Evolutionary conservation across 35 echinoderm and acorn worm species (phyloP).

Genomic region (Nesometra sesokonis): DNA sequence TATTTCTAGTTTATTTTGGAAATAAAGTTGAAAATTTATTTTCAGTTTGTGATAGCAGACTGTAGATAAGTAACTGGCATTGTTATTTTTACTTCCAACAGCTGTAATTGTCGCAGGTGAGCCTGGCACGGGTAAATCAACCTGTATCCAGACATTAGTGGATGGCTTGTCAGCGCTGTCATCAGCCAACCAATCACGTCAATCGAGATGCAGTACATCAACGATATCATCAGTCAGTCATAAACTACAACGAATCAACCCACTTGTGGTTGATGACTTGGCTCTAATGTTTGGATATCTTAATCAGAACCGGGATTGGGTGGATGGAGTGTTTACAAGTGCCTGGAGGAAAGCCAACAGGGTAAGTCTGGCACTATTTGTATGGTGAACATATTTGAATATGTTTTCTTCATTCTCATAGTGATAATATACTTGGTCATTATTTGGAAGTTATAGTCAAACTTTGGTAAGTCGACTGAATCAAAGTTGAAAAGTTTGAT

Average conservation of each 20-base stretch:
- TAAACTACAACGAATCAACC: slow-evolving; percentile 92
- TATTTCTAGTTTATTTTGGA: no score
- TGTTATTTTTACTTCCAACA: slow-evolving; percentile 21
- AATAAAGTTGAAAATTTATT: no score
- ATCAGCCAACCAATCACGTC: slow-evolving; percentile 52
- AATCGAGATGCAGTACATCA: slow-evolving; percentile 73
- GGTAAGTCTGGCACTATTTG: slow-evolving; percentile 25
- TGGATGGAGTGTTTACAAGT: slow-evolving; percentile 89
- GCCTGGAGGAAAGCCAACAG: slow-evolving; percentile 95
- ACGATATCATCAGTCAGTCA: slow-evolving; percentile 89
- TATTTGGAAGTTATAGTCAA: no score
- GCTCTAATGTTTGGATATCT: slow-evolving; percentile 92
- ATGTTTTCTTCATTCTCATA: no score
- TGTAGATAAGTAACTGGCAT: background rate
- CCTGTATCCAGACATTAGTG: slow-evolving; percentile 79
- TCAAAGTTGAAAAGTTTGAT: no score
- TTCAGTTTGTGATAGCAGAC: no score
- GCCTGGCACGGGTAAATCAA: slow-evolving; percentile 89
- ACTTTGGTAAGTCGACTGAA: no score
- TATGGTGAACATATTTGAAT: no score
- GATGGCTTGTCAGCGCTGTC: slow-evolving; percentile 74
- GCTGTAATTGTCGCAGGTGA: slow-evolving; percentile 85
- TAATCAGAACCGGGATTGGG: slow-evolving; percentile 90
- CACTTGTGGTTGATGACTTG: slow-evolving; percentile 81
- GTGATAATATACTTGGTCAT: no score